These are phyloP conservation scores for Nyctibius grandis DNA, from an alignment of 2,797 vertebrate species.

Conservation along the genomic window DNA sequence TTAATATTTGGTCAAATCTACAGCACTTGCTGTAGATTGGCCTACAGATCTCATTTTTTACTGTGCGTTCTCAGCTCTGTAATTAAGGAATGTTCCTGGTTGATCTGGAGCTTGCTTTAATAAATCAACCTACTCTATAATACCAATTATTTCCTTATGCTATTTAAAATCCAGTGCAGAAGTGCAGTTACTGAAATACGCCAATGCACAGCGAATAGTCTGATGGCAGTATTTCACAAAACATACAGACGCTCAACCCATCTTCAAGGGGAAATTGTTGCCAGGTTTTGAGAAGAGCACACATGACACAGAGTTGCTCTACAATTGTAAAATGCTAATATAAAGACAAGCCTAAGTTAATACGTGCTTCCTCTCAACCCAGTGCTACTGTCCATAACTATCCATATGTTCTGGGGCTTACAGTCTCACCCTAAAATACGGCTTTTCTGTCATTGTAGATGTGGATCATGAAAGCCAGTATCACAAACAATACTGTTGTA, in stretches of 20 bases:
- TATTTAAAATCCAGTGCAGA: neutral
- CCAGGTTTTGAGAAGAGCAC: neutral
- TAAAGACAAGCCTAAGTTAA: neutral
- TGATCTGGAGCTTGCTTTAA: neutral
- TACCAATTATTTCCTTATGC: neutral
- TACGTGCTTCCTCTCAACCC: fast-evolving
- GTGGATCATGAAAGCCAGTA: neutral
- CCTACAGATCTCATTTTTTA: neutral
- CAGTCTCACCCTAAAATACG: neutral
- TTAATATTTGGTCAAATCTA: neutral
- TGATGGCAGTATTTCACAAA: neutral
- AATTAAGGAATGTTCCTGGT: neutral
- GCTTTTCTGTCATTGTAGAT: neutral
- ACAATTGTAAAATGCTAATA: neutral
- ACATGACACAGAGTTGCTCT: neutral
- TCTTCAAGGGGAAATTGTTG: neutral
- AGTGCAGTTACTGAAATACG: neutral
- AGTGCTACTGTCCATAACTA: neutral
- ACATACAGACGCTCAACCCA: fast-evolving
- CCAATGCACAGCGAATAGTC: neutral
- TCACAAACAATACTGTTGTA: neutral
- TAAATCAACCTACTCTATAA: neutral
- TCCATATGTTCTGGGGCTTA: neutral
- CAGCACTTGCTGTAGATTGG: neutral
- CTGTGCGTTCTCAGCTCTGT: neutral